These are phyloP conservation scores for Leptinotarsa defecta DNA, from an alignment of 1,140 invertebrate species.

Conservation along the genomic window DNA sequence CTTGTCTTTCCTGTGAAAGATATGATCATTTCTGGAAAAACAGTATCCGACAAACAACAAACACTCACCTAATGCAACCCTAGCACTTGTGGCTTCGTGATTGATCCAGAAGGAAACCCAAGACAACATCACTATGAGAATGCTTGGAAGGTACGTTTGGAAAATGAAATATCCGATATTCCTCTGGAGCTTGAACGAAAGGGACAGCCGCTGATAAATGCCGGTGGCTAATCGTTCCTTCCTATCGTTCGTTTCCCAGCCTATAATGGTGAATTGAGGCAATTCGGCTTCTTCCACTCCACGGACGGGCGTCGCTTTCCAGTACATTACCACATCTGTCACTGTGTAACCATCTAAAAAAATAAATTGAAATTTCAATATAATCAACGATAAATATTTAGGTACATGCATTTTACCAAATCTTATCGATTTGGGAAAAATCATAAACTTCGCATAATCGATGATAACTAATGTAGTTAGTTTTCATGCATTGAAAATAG, in stretches of 20 bases:
- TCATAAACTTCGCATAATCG: too few species aligned
- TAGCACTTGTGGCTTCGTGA: slow-evolving; percentile 81
- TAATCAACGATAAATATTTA: background rate
- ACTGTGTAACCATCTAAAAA: slow-evolving; percentile 93
- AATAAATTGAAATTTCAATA: slow-evolving; percentile 1
- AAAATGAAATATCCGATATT: slow-evolving; percentile 93
- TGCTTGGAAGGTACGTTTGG: slow-evolving; percentile 93
- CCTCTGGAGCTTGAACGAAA: slow-evolving; percentile 89
- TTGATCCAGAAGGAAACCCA: slow-evolving; percentile 99
- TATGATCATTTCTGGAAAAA: too few species aligned
- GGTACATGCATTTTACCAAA: background rate
- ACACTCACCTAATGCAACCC: slow-evolving; percentile 71
- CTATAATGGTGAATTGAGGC: slow-evolving; percentile 93
- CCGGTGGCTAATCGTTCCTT: slow-evolving; percentile 89
- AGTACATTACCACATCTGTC: slow-evolving; percentile 96
- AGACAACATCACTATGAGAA: slow-evolving; percentile 90
- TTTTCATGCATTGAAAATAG: too few species aligned
- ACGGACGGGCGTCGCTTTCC: slow-evolving; percentile 86
- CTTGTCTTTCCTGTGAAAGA: too few species aligned
- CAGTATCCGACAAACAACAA: background rate
- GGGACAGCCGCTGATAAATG: slow-evolving; percentile 88
- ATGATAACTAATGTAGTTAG: too few species aligned
- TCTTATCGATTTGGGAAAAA: too few species aligned
- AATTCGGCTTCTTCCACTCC: slow-evolving; percentile 93
- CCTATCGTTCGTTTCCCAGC: slow-evolving; percentile 91